phyloP scores from a whole-genome alignment of 37 sponge, comb jelly and placozoan species.

The Tethya wilhelma region DNA sequence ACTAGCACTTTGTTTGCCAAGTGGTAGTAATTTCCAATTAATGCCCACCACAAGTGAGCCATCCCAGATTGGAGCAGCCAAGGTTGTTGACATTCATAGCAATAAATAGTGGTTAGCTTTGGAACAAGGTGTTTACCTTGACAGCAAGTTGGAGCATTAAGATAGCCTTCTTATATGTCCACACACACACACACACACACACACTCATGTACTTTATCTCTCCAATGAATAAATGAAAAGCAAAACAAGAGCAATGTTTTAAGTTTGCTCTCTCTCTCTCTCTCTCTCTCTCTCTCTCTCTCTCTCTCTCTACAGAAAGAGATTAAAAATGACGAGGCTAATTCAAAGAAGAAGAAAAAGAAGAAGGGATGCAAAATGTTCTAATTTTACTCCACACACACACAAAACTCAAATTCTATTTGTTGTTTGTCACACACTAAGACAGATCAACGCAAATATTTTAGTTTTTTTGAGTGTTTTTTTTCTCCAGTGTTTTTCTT shows the following conservation, averaged over 20 bases:
- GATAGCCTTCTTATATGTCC: no score
- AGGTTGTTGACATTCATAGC: no score
- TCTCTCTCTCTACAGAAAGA: conserved; percentile 62
- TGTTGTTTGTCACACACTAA: neutral
- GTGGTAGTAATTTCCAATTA: no score
- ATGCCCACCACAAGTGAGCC: no score
- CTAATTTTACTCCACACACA: conserved; percentile 19
- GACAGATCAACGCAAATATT: neutral
- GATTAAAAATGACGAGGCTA: conserved; percentile 58
- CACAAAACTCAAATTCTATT: neutral
- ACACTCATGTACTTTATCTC: no score
- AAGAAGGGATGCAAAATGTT: conserved; percentile 54
- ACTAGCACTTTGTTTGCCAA: no score
- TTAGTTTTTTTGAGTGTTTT: neutral
- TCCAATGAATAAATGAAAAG: neutral
- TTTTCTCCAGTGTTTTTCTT: neutral
- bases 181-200: no score
- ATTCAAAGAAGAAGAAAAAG: conserved; percentile 68
- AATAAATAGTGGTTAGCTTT: no score
- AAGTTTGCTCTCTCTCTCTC: neutral
- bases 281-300: conserved; percentile 28
- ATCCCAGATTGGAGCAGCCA: no score
- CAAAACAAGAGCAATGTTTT: neutral
- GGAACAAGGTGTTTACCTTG: no score
- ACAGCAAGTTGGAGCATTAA: no score